Conservation (phyloP, 2,888 invertebrate genomes). For the Dione vanillae region DNA sequence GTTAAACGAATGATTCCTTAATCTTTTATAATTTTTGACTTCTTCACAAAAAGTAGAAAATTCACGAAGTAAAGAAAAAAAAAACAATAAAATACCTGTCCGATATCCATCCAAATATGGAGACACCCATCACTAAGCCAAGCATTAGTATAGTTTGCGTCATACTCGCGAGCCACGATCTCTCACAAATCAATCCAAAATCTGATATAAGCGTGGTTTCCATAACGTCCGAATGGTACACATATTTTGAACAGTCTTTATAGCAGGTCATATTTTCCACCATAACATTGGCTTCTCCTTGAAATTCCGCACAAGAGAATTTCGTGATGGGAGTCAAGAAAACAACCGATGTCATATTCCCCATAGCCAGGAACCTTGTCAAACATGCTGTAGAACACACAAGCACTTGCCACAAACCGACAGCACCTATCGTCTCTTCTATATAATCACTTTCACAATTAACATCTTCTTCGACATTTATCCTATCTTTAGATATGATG, state of each 20-base stretch:
- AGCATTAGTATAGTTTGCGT: slow-evolving; percentile 62
- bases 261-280: slow-evolving; percentile 58
- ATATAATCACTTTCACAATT: slow-evolving; percentile 60
- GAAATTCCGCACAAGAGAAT: slow-evolving; percentile 57
- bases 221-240: slow-evolving; percentile 54
- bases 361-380: slow-evolving; percentile 55
- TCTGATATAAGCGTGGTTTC: slow-evolving; percentile 57
- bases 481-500: slow-evolving; percentile 2
- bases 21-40: too few relatives aligned
- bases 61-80: too few relatives aligned
- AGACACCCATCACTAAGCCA: slow-evolving; percentile 59
- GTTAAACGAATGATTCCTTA: too few relatives aligned
- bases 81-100: slow-evolving; percentile 54
- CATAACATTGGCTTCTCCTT: slow-evolving; percentile 47
- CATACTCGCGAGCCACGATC: slow-evolving; percentile 62
- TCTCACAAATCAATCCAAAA: slow-evolving; percentile 62
- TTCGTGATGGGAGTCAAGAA: slow-evolving; percentile 61
- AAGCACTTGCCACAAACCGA: slow-evolving; percentile 60
- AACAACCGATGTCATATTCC: slow-evolving; percentile 58
- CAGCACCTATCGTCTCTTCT: slow-evolving; percentile 60
- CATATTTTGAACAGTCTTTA: slow-evolving; percentile 58
- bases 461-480: slow-evolving; percentile 33
- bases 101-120: slow-evolving; percentile 64
- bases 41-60: too few relatives aligned
- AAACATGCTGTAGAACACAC: slow-evolving; percentile 49